A percentile compares a stretch with the other conserved stretches of the same genome.
phyloP scores from a whole-genome alignment of 2,113 vertebrate species.

The Tychaedon coryphoeus region DNA sequence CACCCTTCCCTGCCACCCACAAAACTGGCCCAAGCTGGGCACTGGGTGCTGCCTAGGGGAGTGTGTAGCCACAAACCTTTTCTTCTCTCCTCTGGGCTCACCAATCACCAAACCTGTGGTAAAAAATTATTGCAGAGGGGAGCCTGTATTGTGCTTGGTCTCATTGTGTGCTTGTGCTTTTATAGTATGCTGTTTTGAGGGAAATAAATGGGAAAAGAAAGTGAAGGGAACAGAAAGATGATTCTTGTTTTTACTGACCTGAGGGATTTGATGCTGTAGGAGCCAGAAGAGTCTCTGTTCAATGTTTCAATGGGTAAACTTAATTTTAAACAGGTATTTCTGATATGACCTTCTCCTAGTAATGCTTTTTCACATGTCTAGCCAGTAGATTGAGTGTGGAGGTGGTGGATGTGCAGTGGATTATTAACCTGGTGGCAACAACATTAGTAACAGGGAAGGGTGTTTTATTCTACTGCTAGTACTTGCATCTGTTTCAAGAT shows the following conservation, averaged over 20 bases:
- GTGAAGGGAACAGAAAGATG: neutral
- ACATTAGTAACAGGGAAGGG: slow-evolving; percentile 24
- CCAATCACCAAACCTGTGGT: neutral
- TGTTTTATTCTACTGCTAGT: slow-evolving; percentile 30
- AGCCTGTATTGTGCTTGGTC: neutral
- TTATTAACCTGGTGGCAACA: slow-evolving; percentile 48
- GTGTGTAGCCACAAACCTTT: neutral
- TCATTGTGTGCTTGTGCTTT: neutral
- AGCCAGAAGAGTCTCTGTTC: neutral
- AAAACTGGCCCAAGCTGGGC: neutral
- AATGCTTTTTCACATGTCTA: neutral
- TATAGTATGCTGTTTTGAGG: neutral
- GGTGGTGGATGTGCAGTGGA: neutral
- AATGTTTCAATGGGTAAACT: neutral
- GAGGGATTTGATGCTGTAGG: neutral
- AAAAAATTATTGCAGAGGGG: neutral
- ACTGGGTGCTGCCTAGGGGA: neutral
- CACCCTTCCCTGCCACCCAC: neutral
- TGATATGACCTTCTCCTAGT: neutral
- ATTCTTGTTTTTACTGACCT: neutral
- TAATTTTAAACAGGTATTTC: slow-evolving; percentile 9
- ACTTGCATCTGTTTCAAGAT: slow-evolving; percentile 44
- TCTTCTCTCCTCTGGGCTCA: neutral
- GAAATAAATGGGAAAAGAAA: neutral
- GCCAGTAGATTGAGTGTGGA: neutral